A percentile compares a stretch with the other conserved stretches of the same genome.
Evolutionary conservation across 2,888 invertebrate species (phyloP).

Genomic region (Leptinotarsa peninsularis): DNA sequence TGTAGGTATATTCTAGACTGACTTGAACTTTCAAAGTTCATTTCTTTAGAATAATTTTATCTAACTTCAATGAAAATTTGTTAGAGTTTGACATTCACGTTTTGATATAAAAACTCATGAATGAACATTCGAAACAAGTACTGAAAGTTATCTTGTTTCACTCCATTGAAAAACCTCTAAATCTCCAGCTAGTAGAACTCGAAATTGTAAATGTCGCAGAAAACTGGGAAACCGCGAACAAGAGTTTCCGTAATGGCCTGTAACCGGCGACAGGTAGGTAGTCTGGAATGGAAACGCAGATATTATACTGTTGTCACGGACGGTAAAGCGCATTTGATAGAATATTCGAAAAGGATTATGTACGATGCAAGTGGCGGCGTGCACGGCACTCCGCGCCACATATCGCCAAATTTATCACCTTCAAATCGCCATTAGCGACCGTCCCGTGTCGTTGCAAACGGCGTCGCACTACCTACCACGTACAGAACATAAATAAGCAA

Average conservation of each 20-base stretch:
- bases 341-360: slow-evolving; percentile 5
- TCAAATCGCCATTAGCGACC: slow-evolving; percentile 7
- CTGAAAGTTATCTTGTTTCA: too few relatives aligned
- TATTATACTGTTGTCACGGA: not conserved
- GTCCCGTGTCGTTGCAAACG: not conserved
- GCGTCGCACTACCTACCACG: not conserved
- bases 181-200: too few relatives aligned
- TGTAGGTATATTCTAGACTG: too few relatives aligned
- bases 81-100: too few relatives aligned
- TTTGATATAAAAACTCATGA: too few relatives aligned
- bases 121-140: too few relatives aligned
- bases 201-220: too few relatives aligned
- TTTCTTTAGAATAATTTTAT: too few relatives aligned
- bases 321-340: slow-evolving; percentile 2
- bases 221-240: too few relatives aligned
- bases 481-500: slow-evolving; percentile 5
- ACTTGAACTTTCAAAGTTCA: too few relatives aligned
- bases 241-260: not conserved
- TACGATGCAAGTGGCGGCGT: not conserved
- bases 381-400: not conserved
- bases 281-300: not conserved
- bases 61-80: too few relatives aligned
- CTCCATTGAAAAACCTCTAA: too few relatives aligned
- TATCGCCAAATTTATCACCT: slow-evolving; percentile 4
- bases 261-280: not conserved